Percentiles rank a stretch among this genome's conserved stretches.
Conservation (phyloP, 30 jellyfish, hydroid and myxozoan genomes). For the Phacellophora camtschatica region DNA sequence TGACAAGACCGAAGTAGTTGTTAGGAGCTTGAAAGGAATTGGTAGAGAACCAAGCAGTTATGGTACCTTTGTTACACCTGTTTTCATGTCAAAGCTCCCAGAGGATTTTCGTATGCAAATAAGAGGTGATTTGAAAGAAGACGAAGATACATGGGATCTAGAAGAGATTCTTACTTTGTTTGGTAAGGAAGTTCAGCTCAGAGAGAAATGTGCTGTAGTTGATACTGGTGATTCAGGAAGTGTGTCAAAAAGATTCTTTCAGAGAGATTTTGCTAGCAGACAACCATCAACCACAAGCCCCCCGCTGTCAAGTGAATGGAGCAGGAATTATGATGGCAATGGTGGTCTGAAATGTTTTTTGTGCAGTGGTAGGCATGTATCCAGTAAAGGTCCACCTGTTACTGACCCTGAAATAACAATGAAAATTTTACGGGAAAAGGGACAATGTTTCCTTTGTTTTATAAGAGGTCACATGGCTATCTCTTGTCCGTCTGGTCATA, state of each 20-base stretch:
- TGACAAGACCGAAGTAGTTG: slow-evolving; percentile 5
- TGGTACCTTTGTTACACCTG: not conserved
- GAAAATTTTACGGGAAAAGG: not conserved
- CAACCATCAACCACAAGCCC: not conserved
- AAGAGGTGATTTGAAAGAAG: not conserved
- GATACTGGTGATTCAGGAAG: not conserved
- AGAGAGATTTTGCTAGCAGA: not conserved
- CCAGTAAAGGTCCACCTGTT: not conserved
- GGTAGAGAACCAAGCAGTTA: slow-evolving; percentile 16
- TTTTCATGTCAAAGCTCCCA: not conserved
- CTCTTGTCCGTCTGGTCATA: too few species aligned
- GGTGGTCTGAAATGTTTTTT: not conserved
- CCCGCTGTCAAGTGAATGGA: not conserved
- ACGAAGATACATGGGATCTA: not conserved
- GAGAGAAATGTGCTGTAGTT: not conserved
- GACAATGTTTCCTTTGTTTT: too few species aligned
- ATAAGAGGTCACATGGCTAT: too few species aligned
- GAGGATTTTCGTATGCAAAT: not conserved
- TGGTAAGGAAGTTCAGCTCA: not conserved
- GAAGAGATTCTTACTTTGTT: not conserved
- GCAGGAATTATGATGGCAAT: not conserved
- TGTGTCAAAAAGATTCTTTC: not conserved
- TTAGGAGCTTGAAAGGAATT: slow-evolving; percentile 9
- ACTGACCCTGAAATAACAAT: not conserved
- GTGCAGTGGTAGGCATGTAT: not conserved